Base-by-base conservation (phyloP, 1,140 invertebrate species). In the Drosophila aff. region DNA sequence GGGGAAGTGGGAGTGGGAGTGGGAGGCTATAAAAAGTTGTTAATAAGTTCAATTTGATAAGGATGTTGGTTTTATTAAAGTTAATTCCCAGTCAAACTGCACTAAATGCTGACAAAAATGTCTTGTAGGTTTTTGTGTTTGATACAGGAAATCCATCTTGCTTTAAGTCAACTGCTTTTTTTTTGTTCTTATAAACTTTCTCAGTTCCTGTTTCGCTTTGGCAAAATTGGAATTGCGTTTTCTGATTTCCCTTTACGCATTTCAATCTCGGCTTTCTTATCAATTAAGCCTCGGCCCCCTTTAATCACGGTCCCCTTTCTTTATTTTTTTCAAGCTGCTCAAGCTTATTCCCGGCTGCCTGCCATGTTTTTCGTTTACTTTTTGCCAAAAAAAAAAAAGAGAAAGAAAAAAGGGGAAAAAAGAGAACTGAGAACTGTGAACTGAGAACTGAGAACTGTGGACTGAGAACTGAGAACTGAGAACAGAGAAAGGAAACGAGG, bases 261-360 rank as follows among this genome's bases (percentile, higher is more conserved):
- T 58, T 60, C 69, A 73, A 73, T 73, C 69, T 73, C 69, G 31
- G 69, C 67, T 72, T 73, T 60, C 67, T 73, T 73, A 72, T 73
- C 69, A 73, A 73, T 73, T 73, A 73, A 58, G 69, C 15, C 49
- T 13, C 0, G 16, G 5, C 23, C 23, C 21, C 23, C 40, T 49
- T 23, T 33, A 73, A 59, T 73, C 52, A 72, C 52, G 60, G 46
- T 71, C 18, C 5, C 9, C 36, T 5, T 36, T 2, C 0, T 36
- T 36, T 33, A 4, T 38, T 26, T 57, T 15, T 44, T 15, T 53
- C 33, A n/a, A 16, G 13, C 50, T 13, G 33, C 43, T 47, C 16
- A 28, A 44, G 38, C 40, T 60, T 58, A 33, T 40, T 49, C 43
- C 33, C 33, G 10, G 33, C 33, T 13, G 33, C 33, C 33, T 10